Base-by-base conservation (phyloP, 2,888 invertebrate genomes). In the Antheraea assamensis region DNA sequence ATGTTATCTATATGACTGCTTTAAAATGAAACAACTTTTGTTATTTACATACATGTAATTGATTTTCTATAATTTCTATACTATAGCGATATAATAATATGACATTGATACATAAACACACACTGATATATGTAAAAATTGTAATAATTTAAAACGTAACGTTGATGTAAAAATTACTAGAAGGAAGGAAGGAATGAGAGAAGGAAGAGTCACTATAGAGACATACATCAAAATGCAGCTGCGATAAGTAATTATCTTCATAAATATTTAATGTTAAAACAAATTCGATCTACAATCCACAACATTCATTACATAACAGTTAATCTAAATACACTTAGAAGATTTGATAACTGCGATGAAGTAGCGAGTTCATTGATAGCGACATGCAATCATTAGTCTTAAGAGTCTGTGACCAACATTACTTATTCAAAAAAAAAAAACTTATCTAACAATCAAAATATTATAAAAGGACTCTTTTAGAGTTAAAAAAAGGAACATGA, bases 11-110 rank as follows among this genome's bases (percentile, higher is more conserved):
- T 13, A 47, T 47, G 13, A 47, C 3, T 31, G n/a, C 27, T 35
- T 47, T n/a, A n/a, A 24, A 71, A 70, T 70, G n/a, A 58, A 70
- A 73, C 70, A 21, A 13, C 1, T 13, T 58, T 24, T 4, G 19
- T 73, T 73, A 91, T 90, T 85, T 90, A 91, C 89, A 90, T 91
- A 88, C 90, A 92, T 90, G 91, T 90, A 91, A 85, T 90, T 80
- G 79, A 80, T 87, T 81, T 83, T 85, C 86, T 88, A 88, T 85
- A 87, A 87, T 85, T 86, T 84, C 85, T 88, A 87, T 84, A 81
- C 76, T 86, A 85, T 85, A 89, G 90, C 89, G 85, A 83, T 83
- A 81, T 85, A 87, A 87, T 80, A 83, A 85, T 81, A 82, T 83
- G 80, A 86, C 87, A 78, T 79, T 78, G 17, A 15, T 77, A 76